These are phyloP conservation scores for Glaucomys volans DNA, from an alignment of 2,113 vertebrate species.

Conservation along the genomic window DNA sequence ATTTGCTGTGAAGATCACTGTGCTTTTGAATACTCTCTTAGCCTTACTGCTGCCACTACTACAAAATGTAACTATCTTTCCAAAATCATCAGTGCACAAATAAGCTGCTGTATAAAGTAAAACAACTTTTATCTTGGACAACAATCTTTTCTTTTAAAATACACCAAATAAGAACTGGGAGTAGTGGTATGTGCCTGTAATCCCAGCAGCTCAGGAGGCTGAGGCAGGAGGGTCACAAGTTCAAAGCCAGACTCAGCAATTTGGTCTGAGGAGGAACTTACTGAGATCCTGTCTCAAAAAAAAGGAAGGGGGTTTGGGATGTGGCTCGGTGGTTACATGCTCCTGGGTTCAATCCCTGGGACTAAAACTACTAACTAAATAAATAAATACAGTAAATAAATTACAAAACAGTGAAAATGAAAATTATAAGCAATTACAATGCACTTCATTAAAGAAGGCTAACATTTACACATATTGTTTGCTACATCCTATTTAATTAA, in stretches of 20 bases:
- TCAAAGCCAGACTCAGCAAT: too few species aligned
- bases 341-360: too few species aligned
- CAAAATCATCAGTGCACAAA: neutral
- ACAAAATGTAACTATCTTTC: neutral
- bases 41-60: neutral
- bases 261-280: too few species aligned
- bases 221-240: too few species aligned
- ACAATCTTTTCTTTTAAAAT: neutral
- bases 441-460: neutral
- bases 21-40: neutral
- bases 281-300: too few species aligned
- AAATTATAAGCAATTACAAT: neutral
- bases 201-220: too few species aligned
- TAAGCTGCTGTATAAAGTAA: rapidly evolving
- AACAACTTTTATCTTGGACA: neutral
- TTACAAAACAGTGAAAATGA: slow-evolving; percentile 24
- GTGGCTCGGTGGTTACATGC: too few species aligned
- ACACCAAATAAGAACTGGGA: neutral
- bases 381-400: neutral
- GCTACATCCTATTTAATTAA: neutral
- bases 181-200: too few species aligned
- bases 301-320: too few species aligned
- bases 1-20: neutral
- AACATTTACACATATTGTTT: neutral
- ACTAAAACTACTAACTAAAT: too few species aligned